These are phyloP conservation scores for Caenorhabditis latens DNA, from an alignment of 1,140 invertebrate genomes.

Conservation along the genomic window DNA sequence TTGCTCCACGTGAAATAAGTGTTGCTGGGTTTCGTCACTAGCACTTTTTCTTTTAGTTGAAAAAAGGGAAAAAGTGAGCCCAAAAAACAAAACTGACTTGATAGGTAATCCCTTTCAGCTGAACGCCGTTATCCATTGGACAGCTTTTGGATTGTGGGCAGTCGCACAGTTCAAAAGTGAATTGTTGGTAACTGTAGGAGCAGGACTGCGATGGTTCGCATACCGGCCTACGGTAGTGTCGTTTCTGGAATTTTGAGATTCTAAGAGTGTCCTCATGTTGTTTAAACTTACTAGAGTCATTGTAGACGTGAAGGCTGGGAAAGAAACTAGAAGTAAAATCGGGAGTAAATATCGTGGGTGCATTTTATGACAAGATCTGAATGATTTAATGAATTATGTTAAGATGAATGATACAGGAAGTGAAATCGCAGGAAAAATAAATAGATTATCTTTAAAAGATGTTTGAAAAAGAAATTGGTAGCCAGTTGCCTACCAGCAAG, in stretches of 20 bases:
- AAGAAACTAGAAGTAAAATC: background rate
- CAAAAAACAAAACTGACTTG: constrained; percentile 13
- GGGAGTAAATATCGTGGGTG: background rate
- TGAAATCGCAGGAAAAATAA: too few species aligned
- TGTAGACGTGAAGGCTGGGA: background rate
- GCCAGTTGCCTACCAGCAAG: too few species aligned
- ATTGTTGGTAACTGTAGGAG: constrained; percentile 34
- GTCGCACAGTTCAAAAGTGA: constrained; percentile 60
- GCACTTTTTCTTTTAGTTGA: background rate
- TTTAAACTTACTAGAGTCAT: constrained; percentile 13
- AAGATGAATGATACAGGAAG: background rate
- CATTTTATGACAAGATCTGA: background rate
- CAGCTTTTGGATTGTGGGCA: constrained; percentile 58
- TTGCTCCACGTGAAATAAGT: background rate
- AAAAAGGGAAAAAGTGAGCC: too few species aligned
- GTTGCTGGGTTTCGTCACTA: too few species aligned
- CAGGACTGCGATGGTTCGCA: constrained; percentile 59
- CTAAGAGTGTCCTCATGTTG: background rate
- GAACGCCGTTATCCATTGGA: constrained; percentile 42
- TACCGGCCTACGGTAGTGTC: constrained; percentile 52
- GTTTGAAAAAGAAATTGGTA: too few species aligned
- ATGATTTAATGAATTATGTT: background rate
- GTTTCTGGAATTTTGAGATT: background rate
- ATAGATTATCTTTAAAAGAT: too few species aligned
- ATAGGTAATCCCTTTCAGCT: constrained; percentile 56